phyloP scores from a whole-genome alignment of 2,888 invertebrate species.

The Cactoblastis cactorum region DNA sequence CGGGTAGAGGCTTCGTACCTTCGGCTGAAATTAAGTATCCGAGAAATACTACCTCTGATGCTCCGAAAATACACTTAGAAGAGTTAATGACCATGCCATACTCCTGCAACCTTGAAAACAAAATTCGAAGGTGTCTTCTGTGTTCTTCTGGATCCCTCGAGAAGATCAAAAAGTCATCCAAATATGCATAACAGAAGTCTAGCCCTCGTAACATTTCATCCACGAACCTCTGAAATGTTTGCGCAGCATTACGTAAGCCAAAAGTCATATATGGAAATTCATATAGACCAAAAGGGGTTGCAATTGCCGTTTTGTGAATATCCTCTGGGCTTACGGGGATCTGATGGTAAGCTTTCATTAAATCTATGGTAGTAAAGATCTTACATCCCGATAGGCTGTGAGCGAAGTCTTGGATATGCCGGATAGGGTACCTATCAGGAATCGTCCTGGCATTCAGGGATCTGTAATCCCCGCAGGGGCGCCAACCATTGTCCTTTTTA shows the following conservation, averaged over 20 bases:
- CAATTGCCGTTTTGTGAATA: not conserved
- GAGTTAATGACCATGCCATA: not conserved
- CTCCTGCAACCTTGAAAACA: not conserved
- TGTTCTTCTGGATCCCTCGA: not conserved
- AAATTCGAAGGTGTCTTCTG: not conserved
- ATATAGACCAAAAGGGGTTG: not conserved
- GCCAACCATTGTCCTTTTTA: not conserved
- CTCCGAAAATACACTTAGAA: not conserved
- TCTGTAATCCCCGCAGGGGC: not conserved
- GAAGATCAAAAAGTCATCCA: not conserved
- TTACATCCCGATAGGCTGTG: not conserved
- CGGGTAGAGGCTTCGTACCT: not conserved
- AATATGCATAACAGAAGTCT: not conserved
- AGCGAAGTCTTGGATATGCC: not conserved
- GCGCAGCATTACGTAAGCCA: not conserved
- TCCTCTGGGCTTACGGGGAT: not conserved
- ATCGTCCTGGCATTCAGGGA: not conserved
- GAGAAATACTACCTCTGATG: not conserved
- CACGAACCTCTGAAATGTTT: not conserved
- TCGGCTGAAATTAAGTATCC: not conserved
- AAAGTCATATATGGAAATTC: not conserved
- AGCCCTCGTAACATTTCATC: not conserved
- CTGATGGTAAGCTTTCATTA: not conserved
- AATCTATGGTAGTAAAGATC: not conserved
- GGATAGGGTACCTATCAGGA: not conserved